phyloP scores from a whole-genome alignment of 2,113 vertebrate species.

The Sinosuthora webbiana region DNA sequence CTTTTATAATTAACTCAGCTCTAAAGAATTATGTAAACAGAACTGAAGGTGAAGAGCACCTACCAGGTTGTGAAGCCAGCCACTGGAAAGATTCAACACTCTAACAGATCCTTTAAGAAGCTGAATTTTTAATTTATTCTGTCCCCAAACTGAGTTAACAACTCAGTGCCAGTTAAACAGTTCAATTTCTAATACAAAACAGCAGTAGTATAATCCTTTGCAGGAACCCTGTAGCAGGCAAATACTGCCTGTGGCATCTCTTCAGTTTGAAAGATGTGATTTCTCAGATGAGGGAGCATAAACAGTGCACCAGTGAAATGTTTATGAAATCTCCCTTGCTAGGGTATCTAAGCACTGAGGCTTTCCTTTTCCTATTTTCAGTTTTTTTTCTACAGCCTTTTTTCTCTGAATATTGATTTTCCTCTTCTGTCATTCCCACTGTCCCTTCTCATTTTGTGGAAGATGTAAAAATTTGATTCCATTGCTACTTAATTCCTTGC shows the following conservation, averaged over 20 bases:
- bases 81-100: background rate
- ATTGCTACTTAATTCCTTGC: background rate
- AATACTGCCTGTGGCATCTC: background rate
- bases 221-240: background rate
- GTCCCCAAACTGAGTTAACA: background rate
- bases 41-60: background rate
- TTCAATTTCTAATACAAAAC: background rate
- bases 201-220: background rate
- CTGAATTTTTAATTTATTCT: background rate
- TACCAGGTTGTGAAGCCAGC: background rate
- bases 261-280: background rate
- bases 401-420: background rate
- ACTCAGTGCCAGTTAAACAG: background rate
- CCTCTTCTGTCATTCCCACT: background rate
- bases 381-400: background rate
- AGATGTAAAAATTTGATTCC: background rate
- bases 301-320: background rate
- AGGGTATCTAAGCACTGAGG: background rate
- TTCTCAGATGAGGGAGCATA: background rate
- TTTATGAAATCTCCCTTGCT: background rate
- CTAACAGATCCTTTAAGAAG: background rate
- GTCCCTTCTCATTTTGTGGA: background rate
- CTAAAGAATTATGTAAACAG: background rate
- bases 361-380: background rate
- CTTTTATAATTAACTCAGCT: conserved; percentile 1